Percentiles rank a stretch among this genome's conserved stretches.
phyloP scores from a whole-genome alignment of 2,888 invertebrate genomes.

The Oscheius sp. region DNA sequence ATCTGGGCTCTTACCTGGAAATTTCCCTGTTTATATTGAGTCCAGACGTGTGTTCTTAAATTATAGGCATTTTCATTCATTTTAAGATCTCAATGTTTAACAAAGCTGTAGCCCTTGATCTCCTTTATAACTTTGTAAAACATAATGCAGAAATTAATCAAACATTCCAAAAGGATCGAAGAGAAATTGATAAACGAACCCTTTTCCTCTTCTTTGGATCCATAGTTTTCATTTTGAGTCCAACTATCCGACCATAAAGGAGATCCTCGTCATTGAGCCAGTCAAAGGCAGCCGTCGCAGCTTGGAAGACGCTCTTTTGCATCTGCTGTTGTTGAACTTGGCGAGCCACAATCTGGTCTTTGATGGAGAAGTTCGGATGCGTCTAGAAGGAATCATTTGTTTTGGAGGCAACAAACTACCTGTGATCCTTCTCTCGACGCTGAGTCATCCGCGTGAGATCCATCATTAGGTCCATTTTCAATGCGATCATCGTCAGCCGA shows the following conservation, averaged over 20 bases:
- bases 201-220: constrained; percentile 55
- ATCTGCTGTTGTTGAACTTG: constrained; percentile 31
- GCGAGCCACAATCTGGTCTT: constrained; percentile 26
- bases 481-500: constrained; percentile 31
- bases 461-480: background rate
- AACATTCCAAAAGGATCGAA: too few relatives aligned
- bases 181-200: constrained; percentile 42
- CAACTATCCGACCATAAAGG: constrained; percentile 61
- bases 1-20: constrained; percentile 59
- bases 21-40: background rate
- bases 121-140: too few relatives aligned
- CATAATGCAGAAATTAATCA: too few relatives aligned
- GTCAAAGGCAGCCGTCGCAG: constrained; percentile 41
- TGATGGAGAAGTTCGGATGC: constrained; percentile 22
- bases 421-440: constrained; percentile 6
- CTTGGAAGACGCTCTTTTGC: constrained; percentile 31
- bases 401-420: background rate
- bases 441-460: background rate
- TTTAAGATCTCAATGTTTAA: too few relatives aligned
- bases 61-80: too few relatives aligned
- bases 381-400: background rate
- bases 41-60: too few relatives aligned
- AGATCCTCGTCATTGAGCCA: constrained; percentile 65
- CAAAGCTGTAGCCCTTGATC: too few relatives aligned
- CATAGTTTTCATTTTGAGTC: constrained; percentile 60